These are phyloP conservation scores for Sigmodon hispidus DNA, from an alignment of 2,113 vertebrate genomes.

Conservation along the genomic window DNA sequence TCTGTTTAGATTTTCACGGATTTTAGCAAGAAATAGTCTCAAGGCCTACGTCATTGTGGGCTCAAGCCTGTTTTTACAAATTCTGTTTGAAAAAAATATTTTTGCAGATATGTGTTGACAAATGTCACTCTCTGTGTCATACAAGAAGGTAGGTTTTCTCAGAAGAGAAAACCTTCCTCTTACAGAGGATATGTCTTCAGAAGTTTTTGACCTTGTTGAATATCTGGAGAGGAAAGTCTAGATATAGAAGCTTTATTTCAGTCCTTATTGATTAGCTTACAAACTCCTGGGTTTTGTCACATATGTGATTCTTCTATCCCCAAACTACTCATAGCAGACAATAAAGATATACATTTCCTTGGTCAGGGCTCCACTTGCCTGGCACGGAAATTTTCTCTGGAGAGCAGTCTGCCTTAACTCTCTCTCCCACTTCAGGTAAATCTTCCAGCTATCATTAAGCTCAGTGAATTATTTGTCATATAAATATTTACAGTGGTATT, in stretches of 20 bases:
- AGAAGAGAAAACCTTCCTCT: not conserved
- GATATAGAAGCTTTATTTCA: not conserved
- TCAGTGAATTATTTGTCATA: not conserved
- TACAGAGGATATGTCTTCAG: not conserved
- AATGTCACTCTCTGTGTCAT: not conserved
- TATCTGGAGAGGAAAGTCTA: accelerated
- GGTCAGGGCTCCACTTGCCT: not conserved
- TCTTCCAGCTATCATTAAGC: not conserved
- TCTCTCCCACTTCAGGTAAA: not conserved
- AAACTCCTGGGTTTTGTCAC: not conserved
- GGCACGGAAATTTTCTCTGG: not conserved
- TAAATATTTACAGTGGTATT: not conserved
- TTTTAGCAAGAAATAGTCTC: not conserved
- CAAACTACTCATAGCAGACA: not conserved
- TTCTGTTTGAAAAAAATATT: not conserved
- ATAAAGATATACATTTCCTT: not conserved
- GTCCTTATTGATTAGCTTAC: not conserved
- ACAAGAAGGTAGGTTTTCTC: not conserved
- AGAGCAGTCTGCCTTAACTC: not conserved
- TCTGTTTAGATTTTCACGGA: not conserved
- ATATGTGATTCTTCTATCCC: not conserved
- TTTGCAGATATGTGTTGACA: not conserved
- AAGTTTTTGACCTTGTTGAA: not conserved
- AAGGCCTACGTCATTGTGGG: not conserved
- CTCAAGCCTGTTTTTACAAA: not conserved